Percentiles rank a stretch among this genome's conserved stretches.
Conservation (phyloP, 1,140 invertebrate species). For the Asbolus verrucosus region DNA sequence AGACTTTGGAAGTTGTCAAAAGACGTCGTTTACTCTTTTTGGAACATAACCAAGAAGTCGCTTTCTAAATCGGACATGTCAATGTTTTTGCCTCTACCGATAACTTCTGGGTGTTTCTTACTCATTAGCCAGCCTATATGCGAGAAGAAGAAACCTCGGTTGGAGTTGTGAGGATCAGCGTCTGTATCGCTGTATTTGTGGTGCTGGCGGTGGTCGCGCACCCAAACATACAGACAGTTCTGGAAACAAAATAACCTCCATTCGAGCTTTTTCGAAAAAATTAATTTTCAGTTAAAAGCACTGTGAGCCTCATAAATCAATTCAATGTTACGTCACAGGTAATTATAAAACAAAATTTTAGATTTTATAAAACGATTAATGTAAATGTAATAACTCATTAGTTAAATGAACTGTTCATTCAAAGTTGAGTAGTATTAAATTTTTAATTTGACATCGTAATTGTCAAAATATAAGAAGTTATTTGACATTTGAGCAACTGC, state of each 20-base stretch:
- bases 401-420: no score
- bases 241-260: slow-evolving; percentile 52
- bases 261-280: not conserved
- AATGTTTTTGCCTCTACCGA: slow-evolving; percentile 67
- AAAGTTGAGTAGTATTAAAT: no score
- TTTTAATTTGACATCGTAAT: no score
- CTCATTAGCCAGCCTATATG: slow-evolving; percentile 77
- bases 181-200: slow-evolving; percentile 77
- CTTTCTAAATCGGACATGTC: slow-evolving; percentile 77
- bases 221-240: slow-evolving; percentile 69
- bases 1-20: not conserved
- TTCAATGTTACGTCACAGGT: no score
- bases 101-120: slow-evolving; percentile 75
- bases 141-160: slow-evolving; percentile 76
- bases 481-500: no score
- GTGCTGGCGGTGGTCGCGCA: slow-evolving; percentile 74
- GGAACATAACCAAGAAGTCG: slow-evolving; percentile 80
- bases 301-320: no score
- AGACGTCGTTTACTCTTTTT: slow-evolving; percentile 70
- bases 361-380: no score
- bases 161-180: slow-evolving; percentile 75
- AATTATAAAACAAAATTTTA: no score
- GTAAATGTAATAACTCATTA: no score
- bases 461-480: no score
- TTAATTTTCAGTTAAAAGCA: no score